Base-by-base conservation (phyloP, 2,113 vertebrate species). In the Alosa alosa region DNA sequence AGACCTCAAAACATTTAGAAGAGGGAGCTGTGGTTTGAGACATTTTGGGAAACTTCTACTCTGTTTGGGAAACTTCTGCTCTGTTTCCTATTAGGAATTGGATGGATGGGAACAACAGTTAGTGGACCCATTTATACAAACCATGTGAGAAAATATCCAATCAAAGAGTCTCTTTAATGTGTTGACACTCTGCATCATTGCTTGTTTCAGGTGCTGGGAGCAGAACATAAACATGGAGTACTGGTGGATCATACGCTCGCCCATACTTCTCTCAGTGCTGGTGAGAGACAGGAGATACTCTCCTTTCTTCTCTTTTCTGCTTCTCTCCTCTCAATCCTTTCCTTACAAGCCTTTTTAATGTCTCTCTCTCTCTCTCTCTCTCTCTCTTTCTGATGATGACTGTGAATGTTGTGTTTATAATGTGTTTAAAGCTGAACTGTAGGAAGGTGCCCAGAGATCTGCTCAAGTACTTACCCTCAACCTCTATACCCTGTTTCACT, bases 211-310 rank as follows among this genome's bases (percentile, higher is more conserved):
- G 92, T 99, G 98, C 93, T 99, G 98, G 98, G 95, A 92, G 81
- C 95, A 92, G 36, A 99, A 98, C 45, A 91, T 95, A 85, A 96
- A 97, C 92, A 99, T 99, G 97, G 95, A 94, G 25, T 96, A 96
- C 94, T 99, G 98, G 98, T 99, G 98, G 98, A 99, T 99, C 90
- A 96, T 97, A 72, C 97, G 98, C 0, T 95, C 95, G 3, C 96
- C 97, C 0, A 97, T 99, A 88, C 94, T 99, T 82, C 90, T 99
- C 90, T 96, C 97, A 82, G 96, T 98, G 81, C 91, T 99, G 97
- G 98, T 99, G 95, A 98, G 95, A 82, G 3, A 36, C 2, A 13
- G 7, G 1, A 4, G 31, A 78, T 10, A 75, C 31, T 41, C 36
- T 39, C 31, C 7, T 11, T n/a, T 64, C 22, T 7, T 36, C 82